These are phyloP conservation scores for Baronia brevicornis DNA, from an alignment of 2,888 invertebrate genomes.

Conservation along the genomic window DNA sequence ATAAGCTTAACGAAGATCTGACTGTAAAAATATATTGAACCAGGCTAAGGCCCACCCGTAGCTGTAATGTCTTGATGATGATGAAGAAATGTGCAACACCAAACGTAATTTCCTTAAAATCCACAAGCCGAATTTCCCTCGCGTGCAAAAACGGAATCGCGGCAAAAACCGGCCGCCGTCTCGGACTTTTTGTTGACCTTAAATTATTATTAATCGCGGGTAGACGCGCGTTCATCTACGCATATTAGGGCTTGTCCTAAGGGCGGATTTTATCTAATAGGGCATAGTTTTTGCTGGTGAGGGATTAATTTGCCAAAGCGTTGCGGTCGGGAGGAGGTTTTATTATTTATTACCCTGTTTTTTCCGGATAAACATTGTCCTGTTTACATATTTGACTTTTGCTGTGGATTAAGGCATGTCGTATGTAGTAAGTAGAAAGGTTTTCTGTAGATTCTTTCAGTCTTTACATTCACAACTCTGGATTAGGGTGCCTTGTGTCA, in stretches of 20 bases:
- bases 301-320: slow-evolving; percentile 48
- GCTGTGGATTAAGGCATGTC: no score
- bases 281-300: slow-evolving; percentile 55
- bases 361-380: no score
- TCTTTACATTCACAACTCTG: no score
- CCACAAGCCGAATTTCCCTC: slow-evolving; percentile 20
- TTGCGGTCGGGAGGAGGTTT: slow-evolving; percentile 28
- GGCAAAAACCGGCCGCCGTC: slow-evolving; percentile 34
- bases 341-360: no score
- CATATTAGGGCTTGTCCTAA: slow-evolving; percentile 42
- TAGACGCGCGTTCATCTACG: slow-evolving; percentile 65
- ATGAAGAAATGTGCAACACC: not conserved
- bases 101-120: slow-evolving; percentile 48
- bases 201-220: slow-evolving; percentile 68
- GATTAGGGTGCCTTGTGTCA: no score
- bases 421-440: no score
- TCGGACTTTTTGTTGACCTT: slow-evolving; percentile 48
- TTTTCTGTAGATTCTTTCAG: no score
- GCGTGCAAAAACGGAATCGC: slow-evolving; percentile 26
- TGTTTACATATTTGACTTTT: no score
- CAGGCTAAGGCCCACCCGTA: no score
- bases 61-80: not conserved
- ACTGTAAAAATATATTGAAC: no score
- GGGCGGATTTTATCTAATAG: slow-evolving; percentile 55
- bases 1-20: no score